Percentiles rank a stretch among this genome's conserved stretches.
phyloP scores from a whole-genome alignment of 2,113 vertebrate species.

The Phrynosoma blainvillii region DNA sequence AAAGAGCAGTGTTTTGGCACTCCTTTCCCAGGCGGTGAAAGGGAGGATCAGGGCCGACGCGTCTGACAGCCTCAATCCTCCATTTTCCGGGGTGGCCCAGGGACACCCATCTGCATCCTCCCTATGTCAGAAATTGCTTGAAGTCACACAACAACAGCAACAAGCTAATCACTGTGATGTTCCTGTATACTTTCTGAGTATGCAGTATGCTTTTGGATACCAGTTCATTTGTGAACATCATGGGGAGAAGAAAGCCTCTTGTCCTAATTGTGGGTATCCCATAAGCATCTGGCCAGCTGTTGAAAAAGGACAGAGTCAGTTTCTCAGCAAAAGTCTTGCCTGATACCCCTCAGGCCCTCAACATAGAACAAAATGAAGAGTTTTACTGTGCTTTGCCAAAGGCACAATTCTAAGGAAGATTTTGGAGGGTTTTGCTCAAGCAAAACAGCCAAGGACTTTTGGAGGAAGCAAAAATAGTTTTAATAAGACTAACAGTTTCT shows the following conservation, averaged over 20 bases:
- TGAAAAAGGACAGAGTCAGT: not conserved
- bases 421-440: not conserved
- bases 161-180: too few species aligned
- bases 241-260: not conserved
- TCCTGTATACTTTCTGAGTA: too few species aligned
- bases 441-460: not conserved
- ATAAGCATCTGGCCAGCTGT: not conserved
- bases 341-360: not conserved
- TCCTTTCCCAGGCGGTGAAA: too few species aligned
- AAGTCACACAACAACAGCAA: too few species aligned
- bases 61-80: too few species aligned
- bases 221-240: not conserved
- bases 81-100: too few species aligned
- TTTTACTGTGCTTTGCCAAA: not conserved
- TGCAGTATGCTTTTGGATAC: too few species aligned
- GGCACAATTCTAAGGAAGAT: not conserved
- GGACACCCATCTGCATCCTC: too few species aligned
- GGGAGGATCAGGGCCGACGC: too few species aligned
- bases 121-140: too few species aligned
- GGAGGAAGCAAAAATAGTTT: not conserved
- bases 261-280: not conserved
- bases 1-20: too few species aligned
- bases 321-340: not conserved
- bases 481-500: not conserved
- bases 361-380: not conserved